Conservation (phyloP, 37 sponge, comb jelly and placozoan genomes). For the Chondrilla cf. caribensis region DNA sequence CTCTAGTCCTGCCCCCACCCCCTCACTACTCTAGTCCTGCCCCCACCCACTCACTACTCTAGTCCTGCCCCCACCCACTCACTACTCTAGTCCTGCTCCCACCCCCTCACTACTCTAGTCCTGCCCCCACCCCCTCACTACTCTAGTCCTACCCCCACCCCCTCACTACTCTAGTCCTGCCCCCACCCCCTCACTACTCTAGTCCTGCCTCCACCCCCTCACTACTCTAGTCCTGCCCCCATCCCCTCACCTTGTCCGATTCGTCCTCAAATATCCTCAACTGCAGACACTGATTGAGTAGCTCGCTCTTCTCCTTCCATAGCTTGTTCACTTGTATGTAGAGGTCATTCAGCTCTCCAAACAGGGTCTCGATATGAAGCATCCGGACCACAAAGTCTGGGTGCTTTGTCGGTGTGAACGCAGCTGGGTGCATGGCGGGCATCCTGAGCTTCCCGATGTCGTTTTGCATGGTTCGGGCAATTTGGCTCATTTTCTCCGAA, state of each 20-base stretch:
- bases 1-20: no score
- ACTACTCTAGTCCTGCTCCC: no score
- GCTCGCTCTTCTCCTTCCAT: slow-evolving; percentile 43
- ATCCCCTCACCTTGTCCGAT: slow-evolving; percentile 29
- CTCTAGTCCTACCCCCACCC: no score
- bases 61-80: no score
- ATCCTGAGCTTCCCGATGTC: slow-evolving; percentile 15
- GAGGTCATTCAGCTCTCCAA: slow-evolving; percentile 24
- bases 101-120: no score
- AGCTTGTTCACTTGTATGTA: slow-evolving; percentile 15
- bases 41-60: no score
- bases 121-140: no score
- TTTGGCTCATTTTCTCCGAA: not conserved
- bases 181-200: no score
- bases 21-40: no score
- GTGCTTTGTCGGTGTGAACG: slow-evolving; percentile 22
- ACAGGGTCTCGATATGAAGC: slow-evolving; percentile 25
- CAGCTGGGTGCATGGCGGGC: slow-evolving; percentile 30
- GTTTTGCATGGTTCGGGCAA: slow-evolving; percentile 21
- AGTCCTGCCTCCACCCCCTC: no score
- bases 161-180: no score
- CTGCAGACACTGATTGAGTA: slow-evolving; percentile 62
- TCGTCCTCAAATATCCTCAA: slow-evolving; percentile 62
- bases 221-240: no score
- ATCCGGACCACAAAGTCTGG: slow-evolving; percentile 13